phyloP scores from a whole-genome alignment of 2,888 invertebrate genomes.

The Diachrysia chrysitis region DNA sequence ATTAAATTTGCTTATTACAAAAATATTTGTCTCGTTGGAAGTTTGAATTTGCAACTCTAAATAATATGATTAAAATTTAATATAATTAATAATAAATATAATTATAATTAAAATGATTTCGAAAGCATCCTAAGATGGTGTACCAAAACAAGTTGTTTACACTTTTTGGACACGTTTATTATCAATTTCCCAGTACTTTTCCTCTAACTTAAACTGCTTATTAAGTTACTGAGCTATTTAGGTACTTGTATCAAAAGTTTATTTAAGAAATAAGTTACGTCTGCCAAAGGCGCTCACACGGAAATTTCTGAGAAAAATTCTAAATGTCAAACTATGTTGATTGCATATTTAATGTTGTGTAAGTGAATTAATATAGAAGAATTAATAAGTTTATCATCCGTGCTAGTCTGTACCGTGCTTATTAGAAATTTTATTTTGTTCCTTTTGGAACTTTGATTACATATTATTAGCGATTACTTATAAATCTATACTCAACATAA shows the following conservation, averaged over 20 bases:
- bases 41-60: not conserved
- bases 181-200: constrained; percentile 3
- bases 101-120: not conserved
- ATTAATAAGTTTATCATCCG: no score
- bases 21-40: no score
- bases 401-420: not conserved
- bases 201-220: not conserved
- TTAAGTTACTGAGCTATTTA: not conserved
- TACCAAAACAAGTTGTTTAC: constrained; percentile 3
- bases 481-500: no score
- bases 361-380: not conserved
- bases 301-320: not conserved
- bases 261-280: not conserved
- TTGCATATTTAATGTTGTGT: not conserved
- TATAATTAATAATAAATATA: no score
- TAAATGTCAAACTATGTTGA: not conserved
- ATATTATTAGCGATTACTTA: no score
- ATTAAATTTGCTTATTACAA: no score
- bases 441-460: constrained; percentile 21
- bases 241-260: constrained; percentile 1
- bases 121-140: not conserved
- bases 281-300: not conserved
- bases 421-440: not conserved
- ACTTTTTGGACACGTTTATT: constrained; percentile 1
- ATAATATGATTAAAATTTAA: no score